A percentile compares a stretch with the other conserved stretches of the same genome.
Evolutionary conservation across 2,113 vertebrate species (phyloP).

Genomic region (Perca flavescens): DNA sequence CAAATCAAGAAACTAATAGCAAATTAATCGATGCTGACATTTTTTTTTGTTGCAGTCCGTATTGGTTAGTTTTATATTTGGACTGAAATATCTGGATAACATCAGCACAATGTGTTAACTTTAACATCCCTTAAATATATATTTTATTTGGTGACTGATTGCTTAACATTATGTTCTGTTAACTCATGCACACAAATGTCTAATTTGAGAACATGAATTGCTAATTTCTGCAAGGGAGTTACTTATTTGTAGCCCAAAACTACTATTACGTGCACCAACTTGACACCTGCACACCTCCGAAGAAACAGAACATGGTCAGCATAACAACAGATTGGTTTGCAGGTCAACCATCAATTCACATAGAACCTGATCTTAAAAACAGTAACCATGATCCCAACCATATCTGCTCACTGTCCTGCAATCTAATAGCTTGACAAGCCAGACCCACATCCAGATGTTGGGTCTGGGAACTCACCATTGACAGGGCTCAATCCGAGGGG

Average conservation of each 20-base stretch:
- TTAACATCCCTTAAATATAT: background rate
- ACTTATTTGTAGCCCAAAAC: background rate
- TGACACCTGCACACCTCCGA: no score
- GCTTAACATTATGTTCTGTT: background rate
- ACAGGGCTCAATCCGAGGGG: no score
- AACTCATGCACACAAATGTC: background rate
- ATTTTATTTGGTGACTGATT: background rate
- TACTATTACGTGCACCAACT: background rate
- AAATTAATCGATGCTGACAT: background rate
- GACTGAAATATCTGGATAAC: background rate
- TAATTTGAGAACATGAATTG: background rate
- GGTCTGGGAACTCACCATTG: no score
- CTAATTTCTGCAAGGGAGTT: background rate
- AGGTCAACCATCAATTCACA: background rate
- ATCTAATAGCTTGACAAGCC: background rate
- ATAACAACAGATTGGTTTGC: background rate
- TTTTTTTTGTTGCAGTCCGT: background rate
- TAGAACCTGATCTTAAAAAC: constrained; percentile 11
- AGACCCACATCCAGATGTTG: no score
- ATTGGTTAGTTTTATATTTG: background rate
- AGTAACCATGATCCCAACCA: background rate
- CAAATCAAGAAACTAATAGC: background rate
- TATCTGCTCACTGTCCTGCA: background rate
- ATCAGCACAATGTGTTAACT: background rate
- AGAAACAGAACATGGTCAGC: background rate